Evolutionary conservation across 2,113 vertebrate species (phyloP), one percentile per base, ranked within the genome.

Genomic region (Ammodytes dubius): DNA sequence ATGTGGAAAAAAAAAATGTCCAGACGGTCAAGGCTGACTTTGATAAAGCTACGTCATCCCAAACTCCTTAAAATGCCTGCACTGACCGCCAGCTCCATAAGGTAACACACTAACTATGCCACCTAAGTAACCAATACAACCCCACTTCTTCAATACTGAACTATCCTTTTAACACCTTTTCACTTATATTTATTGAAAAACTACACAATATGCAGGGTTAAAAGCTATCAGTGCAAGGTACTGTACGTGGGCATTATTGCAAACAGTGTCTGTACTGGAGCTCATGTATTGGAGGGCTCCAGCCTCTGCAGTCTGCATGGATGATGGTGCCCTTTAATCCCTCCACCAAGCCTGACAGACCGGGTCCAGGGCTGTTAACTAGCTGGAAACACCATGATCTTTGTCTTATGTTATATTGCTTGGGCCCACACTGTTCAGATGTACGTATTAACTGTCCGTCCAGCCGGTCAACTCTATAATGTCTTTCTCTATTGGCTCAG

Each of bases 321-420:
- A 74, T 54, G 49, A 50, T 46, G 64, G 63, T 57, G 70, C 59
- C 66, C 42, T 81, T 68, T 77, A 70, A 65, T 74, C 70, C 58
- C 45, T 66, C 59, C 47, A 74, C 37, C 12, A 37, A 66, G 61
- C 71, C 69, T 67, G 83, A 75, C 69, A 84, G 45, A 56, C 66
- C 37, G 66, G 73, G 78, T 66, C 50, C 70, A 70, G 74, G 57
- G 54, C 70, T 67, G 77, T 74, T 58, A 70, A 81, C 79, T 64
- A 66, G 56, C 65, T 70, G 70, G 82, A 77, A 88, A 88, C 73
- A 81, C 70, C 17, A 65, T 76, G 74, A 86, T 90, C 70, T 71
- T 63, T 46, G 76, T 77, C 50, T 49, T 39, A n/a, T 74, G 47
- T 74, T 80, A 67, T 27, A 27, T 27, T 4, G 63, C 53, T 66